Percentiles rank a stretch among this genome's conserved stretches.
Conservation (phyloP, 2,797 vertebrate genomes). For the Lophotriccus pileatus region DNA sequence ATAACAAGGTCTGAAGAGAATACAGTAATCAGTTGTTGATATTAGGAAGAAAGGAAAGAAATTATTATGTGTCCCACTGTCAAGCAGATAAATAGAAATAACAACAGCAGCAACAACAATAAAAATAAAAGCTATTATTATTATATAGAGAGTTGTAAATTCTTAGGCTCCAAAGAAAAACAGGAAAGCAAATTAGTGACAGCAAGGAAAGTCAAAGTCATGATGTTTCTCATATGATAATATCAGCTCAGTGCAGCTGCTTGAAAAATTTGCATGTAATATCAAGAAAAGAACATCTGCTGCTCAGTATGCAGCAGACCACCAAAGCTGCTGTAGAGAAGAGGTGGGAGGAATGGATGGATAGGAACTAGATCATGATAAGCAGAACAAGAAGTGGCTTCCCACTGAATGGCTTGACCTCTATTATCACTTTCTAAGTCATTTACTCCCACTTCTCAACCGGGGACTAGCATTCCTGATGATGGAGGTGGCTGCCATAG, state of each 20-base stretch:
- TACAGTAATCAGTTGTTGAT: background rate
- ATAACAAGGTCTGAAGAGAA: background rate
- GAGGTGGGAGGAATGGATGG: slow-evolving; percentile 24
- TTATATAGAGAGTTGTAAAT: background rate
- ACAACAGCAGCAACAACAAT: background rate
- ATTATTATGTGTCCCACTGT: background rate
- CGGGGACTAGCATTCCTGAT: background rate
- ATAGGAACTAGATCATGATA: slow-evolving; percentile 12
- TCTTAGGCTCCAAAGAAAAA: background rate
- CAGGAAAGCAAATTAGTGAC: background rate
- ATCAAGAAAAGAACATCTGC: slow-evolving; percentile 60
- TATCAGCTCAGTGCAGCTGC: slow-evolving; percentile 33
- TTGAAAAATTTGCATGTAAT: slow-evolving; percentile 47
- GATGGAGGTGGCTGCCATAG: background rate
- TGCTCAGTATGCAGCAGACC: slow-evolving; percentile 56
- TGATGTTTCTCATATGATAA: slow-evolving; percentile 30
- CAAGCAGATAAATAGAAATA: background rate
- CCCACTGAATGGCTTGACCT: slow-evolving; percentile 46
- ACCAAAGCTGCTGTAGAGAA: slow-evolving; percentile 1
- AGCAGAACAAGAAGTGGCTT: slow-evolving; percentile 15
- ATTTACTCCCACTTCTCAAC: slow-evolving; percentile 24
- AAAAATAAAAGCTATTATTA: background rate
- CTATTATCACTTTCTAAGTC: slow-evolving; percentile 39
- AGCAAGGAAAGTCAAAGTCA: slow-evolving; percentile 20
- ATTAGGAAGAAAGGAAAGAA: background rate